Evolutionary conservation across 35 echinoderm and acorn worm species (phyloP), one percentile per base, ranked within the genome.

Genomic region (Hemicentrotus pulcherrimus): DNA sequence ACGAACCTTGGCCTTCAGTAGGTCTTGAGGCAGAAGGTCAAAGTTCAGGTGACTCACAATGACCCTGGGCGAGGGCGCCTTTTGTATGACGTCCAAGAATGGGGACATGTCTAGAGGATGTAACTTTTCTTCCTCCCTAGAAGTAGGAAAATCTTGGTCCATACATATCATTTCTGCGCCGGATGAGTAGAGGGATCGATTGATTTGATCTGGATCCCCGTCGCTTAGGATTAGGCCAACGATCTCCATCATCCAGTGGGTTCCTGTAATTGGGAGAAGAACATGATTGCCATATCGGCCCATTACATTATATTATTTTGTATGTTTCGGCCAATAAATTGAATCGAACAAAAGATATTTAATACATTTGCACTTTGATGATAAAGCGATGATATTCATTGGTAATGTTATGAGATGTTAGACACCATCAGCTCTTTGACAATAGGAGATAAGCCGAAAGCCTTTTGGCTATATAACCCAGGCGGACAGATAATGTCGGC

Each of bases 181-280:
- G 6, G 65, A 78, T 4, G 65, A 78, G 65, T 78, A 78, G 0
- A 78, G 65, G 65, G 65, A 78, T n/a, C 65, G 65, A 28, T 78
- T n/a, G 19, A 78, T 78, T 6, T 78, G 18, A 78, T 78, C 65
- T 78, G 65, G 65, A 78, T 78, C 19, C 7, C 65, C 65, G 19
- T n/a, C 28, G 65, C 65, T 78, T 0, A 78, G 65, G 7, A 78
- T 78, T 0, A 78, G 28, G 0, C 65, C 65, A n/a, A 78, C 65
- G 65, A 78, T 78, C 65, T 78, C 65, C 65, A 78, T 78, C 65
- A 78, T 78, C 65, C 65, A 78, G 28, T 78, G 65, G 28, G 65
- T 78, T 28, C 65, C 65, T 78, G 65, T 78, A 28, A 28, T 28
- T 4, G 22, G 22, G 65, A 28, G 35, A 41, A 41, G 13, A 52